These are phyloP conservation scores for Nemurella pictetii DNA, from an alignment of 2,888 invertebrate genomes.

Conservation along the genomic window DNA sequence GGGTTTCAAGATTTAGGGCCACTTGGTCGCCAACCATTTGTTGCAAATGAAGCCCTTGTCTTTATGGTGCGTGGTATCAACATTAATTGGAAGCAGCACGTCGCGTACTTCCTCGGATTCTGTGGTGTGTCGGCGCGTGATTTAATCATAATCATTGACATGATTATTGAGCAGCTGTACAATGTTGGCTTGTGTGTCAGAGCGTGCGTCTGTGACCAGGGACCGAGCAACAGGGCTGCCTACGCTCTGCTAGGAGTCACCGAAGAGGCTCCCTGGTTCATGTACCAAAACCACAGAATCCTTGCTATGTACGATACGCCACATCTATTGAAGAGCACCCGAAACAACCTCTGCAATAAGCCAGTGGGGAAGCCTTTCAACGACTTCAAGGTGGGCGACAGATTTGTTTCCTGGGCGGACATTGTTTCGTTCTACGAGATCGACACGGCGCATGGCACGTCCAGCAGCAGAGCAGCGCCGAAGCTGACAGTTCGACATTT, in stretches of 20 bases:
- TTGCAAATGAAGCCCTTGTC: constrained; percentile 43
- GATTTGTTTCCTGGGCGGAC: constrained; percentile 39
- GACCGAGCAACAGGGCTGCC: constrained; percentile 41
- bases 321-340: constrained; percentile 42
- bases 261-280: constrained; percentile 39
- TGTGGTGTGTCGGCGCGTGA: constrained; percentile 34
- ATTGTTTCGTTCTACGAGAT: constrained; percentile 20
- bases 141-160: constrained; percentile 38
- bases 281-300: constrained; percentile 38
- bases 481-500: constrained; percentile 44
- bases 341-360: constrained; percentile 41
- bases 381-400: constrained; percentile 37
- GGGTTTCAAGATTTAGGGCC: constrained; percentile 44
- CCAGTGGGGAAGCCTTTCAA: neutral
- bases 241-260: constrained; percentile 41
- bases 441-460: constrained; percentile 36
- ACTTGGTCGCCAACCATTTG: constrained; percentile 40
- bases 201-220: constrained; percentile 43
- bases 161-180: constrained; percentile 35
- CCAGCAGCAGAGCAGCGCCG: constrained; percentile 41
- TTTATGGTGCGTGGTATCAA: constrained; percentile 44
- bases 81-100: constrained; percentile 44
- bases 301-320: constrained; percentile 43
- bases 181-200: constrained; percentile 41
- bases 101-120: constrained; percentile 43